Base-by-base conservation (phyloP, 2,888 invertebrate genomes). In the Aphidoletes aphidimyza region DNA sequence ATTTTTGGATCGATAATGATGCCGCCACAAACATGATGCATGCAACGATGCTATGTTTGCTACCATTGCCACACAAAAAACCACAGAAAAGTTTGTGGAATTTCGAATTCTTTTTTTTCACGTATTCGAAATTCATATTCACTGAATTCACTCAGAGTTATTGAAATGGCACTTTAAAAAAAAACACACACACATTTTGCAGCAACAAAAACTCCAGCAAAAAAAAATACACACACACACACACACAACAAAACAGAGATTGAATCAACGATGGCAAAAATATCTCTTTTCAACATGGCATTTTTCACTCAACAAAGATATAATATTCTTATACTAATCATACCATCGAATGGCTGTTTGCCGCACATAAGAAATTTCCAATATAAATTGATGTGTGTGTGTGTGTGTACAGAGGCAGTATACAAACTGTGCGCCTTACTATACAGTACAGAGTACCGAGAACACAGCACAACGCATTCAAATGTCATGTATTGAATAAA, bases 401-500 rank as follows among this genome's bases (percentile, higher is more conserved):
- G n/a, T n/a, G n/a, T n/a, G n/a, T n/a, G n/a, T n/a, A n/a, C n/a
- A n/a, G n/a, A n/a, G n/a, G n/a, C n/a, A n/a, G n/a, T n/a, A n/a
- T n/a, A n/a, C n/a, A n/a, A n/a, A n/a, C n/a, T n/a, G n/a, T n/a
- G n/a, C n/a, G n/a, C n/a, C n/a, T n/a, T n/a, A n/a, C n/a, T n/a
- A n/a, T n/a, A n/a, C n/a, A n/a, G n/a, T n/a, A n/a, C n/a, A n/a
- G n/a, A n/a, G n/a, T n/a, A n/a, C n/a, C n/a, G n/a, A n/a, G n/a
- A n/a, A n/a, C n/a, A n/a, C n/a, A n/a, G n/a, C 69, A n/a, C 1
- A 30, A 14, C 26, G 34, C 69, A 69, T 69, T 69, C 69, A 69
- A 30, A 69, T 14, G 69, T 69, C 69, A 69, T 69, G 69, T 69
- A 69, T 69, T 69, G 69, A 69, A 69, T 69, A 69, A 69, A 69